Percentiles rank a stretch among this genome's conserved stretches.
Conservation (phyloP, 2,797 vertebrate genomes). For the Trichosurus vulpecula region DNA sequence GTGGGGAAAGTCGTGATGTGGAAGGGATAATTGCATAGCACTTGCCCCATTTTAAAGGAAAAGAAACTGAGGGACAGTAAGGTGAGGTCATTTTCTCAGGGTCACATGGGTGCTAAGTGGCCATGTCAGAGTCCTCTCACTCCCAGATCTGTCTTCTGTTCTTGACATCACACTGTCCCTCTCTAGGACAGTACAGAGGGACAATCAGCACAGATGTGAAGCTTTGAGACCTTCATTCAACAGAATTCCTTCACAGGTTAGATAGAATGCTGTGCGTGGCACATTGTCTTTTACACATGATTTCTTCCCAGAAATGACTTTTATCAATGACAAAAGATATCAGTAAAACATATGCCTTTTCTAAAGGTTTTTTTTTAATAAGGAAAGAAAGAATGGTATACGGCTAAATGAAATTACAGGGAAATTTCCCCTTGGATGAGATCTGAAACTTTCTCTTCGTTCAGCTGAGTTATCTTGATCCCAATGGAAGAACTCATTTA, state of each 20-base stretch:
- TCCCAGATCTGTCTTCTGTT: not conserved
- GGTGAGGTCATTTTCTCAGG: not conserved
- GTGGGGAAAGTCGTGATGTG: not conserved
- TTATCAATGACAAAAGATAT: not conserved
- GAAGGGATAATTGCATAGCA: not conserved
- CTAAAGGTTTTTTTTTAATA: not conserved
- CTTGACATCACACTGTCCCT: not conserved
- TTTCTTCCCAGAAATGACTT: not conserved
- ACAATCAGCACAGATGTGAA: not conserved
- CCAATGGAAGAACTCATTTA: no score
- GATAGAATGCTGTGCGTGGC: not conserved
- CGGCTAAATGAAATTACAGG: not conserved
- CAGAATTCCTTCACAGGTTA: not conserved
- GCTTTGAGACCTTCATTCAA: not conserved
- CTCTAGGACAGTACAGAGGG: not conserved
- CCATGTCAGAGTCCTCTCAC: not conserved
- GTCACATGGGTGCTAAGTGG: not conserved
- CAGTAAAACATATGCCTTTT: not conserved
- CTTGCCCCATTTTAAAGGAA: not conserved
- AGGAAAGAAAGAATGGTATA: not conserved
- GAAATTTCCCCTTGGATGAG: no score
- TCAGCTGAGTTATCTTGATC: no score
- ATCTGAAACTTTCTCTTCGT: no score
- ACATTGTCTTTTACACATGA: not conserved
- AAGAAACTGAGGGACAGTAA: not conserved